Percentiles rank a stretch among this genome's conserved stretches.
These are phyloP conservation scores for Lycaon pictus DNA, from an alignment of 2,113 vertebrate species.

Conservation along the genomic window DNA sequence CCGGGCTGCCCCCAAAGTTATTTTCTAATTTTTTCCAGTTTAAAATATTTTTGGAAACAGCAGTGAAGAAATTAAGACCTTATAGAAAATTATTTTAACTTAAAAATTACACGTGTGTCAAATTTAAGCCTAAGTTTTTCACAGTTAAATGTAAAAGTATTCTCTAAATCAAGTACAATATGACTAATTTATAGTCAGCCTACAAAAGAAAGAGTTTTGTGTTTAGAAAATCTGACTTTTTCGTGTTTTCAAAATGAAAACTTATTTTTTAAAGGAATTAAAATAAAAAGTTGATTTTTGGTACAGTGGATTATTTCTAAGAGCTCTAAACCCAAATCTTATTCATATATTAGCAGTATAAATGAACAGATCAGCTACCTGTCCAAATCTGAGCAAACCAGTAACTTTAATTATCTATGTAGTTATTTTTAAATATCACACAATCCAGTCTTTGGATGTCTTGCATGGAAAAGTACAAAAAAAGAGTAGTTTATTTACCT, in stretches of 20 bases:
- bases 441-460: background rate
- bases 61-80: background rate
- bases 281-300: constrained; percentile 63
- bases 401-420: background rate
- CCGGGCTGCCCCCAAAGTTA: background rate
- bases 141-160: background rate
- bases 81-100: constrained; percentile 26
- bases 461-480: constrained; percentile 51
- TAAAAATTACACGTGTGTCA: background rate
- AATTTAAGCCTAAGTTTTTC: background rate
- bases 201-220: constrained; percentile 65
- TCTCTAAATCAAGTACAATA: background rate
- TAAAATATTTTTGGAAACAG: background rate
- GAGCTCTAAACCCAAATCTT: background rate
- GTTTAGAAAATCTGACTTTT: constrained; percentile 58
- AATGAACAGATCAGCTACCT: background rate
- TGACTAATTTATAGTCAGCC: constrained; percentile 18
- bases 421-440: constrained; percentile 35
- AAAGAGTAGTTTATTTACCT: constrained; percentile 83
- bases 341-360: constrained; percentile 28
- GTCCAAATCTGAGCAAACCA: constrained; percentile 11
- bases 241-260: constrained; percentile 73
- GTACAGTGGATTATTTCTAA: background rate
- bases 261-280: constrained; percentile 54
- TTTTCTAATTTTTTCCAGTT: constrained; percentile 54